These are phyloP conservation scores for Camelus dromedarius DNA, from an alignment of 2,113 vertebrate species.

Conservation along the genomic window DNA sequence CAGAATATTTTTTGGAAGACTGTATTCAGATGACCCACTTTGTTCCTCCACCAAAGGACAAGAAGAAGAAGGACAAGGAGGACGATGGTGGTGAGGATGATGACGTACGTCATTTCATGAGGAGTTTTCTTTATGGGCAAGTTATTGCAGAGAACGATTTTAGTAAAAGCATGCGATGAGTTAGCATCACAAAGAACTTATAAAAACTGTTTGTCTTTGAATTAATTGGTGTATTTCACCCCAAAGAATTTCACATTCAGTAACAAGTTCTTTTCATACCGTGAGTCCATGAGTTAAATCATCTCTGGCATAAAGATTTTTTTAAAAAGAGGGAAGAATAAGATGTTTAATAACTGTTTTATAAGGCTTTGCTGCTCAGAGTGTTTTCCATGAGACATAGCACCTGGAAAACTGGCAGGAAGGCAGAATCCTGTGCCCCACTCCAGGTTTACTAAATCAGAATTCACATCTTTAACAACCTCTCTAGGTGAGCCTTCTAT, in stretches of 20 bases:
- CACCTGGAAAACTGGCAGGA: background rate
- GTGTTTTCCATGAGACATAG: background rate
- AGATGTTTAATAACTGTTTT: background rate
- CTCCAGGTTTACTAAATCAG: background rate
- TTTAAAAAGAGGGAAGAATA: background rate
- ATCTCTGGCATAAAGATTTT: background rate
- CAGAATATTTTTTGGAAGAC: constrained; percentile 98
- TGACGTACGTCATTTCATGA: constrained; percentile 87
- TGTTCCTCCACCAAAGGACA: constrained; percentile 93
- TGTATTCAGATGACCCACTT: constrained; percentile 98
- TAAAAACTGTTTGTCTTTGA: background rate
- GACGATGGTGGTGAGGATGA: constrained; percentile 95
- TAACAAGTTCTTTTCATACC: background rate
- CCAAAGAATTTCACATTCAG: background rate
- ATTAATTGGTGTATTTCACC: background rate
- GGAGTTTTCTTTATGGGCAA: background rate
- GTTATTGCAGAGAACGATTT: background rate
- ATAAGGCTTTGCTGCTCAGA: background rate
- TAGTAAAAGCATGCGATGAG: background rate
- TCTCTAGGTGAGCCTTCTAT: background rate
- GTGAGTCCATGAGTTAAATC: background rate
- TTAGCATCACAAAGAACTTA: background rate
- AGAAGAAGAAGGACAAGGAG: constrained; percentile 97
- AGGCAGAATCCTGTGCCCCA: background rate
- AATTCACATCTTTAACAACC: background rate